phyloP scores from a whole-genome alignment of 2,797 vertebrate genomes.

The Clarias pachynema region DNA sequence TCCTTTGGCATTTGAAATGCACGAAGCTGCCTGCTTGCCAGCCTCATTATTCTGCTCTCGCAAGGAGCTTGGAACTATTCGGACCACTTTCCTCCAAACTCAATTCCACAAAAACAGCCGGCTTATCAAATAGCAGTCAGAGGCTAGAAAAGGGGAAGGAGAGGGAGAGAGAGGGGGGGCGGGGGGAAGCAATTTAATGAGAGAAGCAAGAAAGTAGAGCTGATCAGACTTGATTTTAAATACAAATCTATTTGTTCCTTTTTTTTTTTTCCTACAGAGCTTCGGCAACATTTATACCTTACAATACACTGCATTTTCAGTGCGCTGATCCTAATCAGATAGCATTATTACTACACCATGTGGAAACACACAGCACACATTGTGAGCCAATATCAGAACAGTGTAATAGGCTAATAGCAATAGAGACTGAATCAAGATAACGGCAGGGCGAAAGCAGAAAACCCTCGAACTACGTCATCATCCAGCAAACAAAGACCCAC shows the following conservation, averaged over 20 bases:
- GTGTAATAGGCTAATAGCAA: background rate
- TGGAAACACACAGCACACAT: background rate
- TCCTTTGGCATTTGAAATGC: conserved; percentile 39
- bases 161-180: background rate
- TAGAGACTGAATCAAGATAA: background rate
- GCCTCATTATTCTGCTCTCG: conserved; percentile 43
- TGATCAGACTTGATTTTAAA: conserved; percentile 54
- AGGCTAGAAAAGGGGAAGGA: conserved; percentile 3
- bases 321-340: background rate
- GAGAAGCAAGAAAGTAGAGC: conserved; percentile 31
- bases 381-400: background rate
- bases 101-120: conserved; percentile 46
- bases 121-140: conserved; percentile 39
- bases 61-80: conserved; percentile 38
- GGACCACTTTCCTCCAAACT: conserved; percentile 36
- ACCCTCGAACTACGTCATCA: background rate
- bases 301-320: background rate
- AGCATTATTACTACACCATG: background rate
- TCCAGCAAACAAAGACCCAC: background rate
- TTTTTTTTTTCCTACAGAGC: conserved; percentile 44
- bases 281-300: conserved; percentile 6
- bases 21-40: conserved; percentile 32
- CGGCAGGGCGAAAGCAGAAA: background rate
- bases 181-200: conserved; percentile 31
- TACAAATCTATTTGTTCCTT: conserved; percentile 45